phyloP scores from a whole-genome alignment of 2,113 vertebrate species.

The Abramis brama region DNA sequence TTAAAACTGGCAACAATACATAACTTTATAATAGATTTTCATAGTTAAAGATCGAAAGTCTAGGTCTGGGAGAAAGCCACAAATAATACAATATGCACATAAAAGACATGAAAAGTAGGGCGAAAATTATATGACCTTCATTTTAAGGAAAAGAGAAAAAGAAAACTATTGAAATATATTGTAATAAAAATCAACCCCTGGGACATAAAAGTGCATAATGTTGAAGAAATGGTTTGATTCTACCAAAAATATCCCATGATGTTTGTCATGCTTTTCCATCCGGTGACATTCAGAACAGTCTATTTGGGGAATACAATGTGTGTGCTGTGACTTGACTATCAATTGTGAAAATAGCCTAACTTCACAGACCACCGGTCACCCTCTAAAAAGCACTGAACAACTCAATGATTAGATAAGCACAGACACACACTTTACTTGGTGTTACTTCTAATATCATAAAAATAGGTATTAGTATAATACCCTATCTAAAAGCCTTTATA shows the following conservation, averaged over 20 bases:
- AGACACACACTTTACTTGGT: not conserved
- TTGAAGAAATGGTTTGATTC: not conserved
- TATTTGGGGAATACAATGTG: constrained; percentile 12
- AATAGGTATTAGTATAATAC: not conserved
- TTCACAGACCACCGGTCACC: constrained; percentile 6
- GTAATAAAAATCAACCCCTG: not conserved
- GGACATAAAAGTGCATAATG: not conserved
- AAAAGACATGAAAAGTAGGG: not conserved
- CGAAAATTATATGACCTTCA: not conserved
- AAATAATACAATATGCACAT: not conserved
- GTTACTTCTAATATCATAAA: not conserved
- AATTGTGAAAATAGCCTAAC: constrained; percentile 28
- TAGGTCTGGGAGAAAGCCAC: not conserved
- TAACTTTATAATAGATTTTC: not conserved
- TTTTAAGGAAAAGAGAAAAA: not conserved
- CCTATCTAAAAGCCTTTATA: not conserved
- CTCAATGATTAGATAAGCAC: not conserved
- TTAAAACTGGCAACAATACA: not conserved
- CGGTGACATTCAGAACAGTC: not conserved
- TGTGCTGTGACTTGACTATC: constrained; percentile 19
- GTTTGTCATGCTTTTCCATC: not conserved
- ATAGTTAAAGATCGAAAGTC: not conserved
- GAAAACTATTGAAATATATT: not conserved
- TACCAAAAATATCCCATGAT: not conserved
- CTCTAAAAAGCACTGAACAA: not conserved